A percentile compares a stretch with the other conserved stretches of the same genome.
These are phyloP conservation scores for Cylindroiulus punctatus DNA, from an alignment of 2,888 invertebrate genomes.

Conservation along the genomic window DNA sequence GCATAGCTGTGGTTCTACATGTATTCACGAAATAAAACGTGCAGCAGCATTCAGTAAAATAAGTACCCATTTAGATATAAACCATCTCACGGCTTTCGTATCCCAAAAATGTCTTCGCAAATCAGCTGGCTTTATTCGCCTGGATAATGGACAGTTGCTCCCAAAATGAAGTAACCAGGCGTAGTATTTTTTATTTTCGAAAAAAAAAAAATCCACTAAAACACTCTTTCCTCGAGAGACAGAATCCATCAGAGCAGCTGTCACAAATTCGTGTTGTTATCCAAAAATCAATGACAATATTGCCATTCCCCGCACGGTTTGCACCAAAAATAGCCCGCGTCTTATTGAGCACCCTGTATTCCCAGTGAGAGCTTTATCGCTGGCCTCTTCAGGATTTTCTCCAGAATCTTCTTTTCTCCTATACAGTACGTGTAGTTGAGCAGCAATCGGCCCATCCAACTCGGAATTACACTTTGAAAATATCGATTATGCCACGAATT, in stretches of 20 bases:
- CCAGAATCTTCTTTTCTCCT: background rate
- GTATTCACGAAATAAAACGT: too few species aligned
- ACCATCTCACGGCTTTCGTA: too few species aligned
- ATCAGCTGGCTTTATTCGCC: too few species aligned
- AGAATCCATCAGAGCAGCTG: background rate
- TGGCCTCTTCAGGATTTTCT: conserved; percentile 10
- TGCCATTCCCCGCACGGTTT: background rate
- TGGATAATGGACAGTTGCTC: too few species aligned
- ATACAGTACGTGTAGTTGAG: background rate
- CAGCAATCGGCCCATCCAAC: background rate
- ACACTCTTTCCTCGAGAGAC: background rate
- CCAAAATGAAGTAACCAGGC: too few species aligned
- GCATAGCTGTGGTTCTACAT: too few species aligned
- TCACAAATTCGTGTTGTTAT: background rate
- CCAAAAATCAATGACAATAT: background rate
- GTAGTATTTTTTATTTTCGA: too few species aligned
- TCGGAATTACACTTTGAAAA: conserved; percentile 34
- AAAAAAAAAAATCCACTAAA: background rate
- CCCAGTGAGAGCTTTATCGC: background rate
- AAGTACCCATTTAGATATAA: too few species aligned
- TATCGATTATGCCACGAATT: conserved; percentile 31
- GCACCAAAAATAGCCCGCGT: too few species aligned
- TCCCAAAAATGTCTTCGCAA: too few species aligned
- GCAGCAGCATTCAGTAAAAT: too few species aligned
- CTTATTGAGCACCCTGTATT: background rate